Percentiles rank a stretch among this genome's conserved stretches.
phyloP scores from a whole-genome alignment of 2,113 vertebrate species.

The Actenoides hombroni region DNA sequence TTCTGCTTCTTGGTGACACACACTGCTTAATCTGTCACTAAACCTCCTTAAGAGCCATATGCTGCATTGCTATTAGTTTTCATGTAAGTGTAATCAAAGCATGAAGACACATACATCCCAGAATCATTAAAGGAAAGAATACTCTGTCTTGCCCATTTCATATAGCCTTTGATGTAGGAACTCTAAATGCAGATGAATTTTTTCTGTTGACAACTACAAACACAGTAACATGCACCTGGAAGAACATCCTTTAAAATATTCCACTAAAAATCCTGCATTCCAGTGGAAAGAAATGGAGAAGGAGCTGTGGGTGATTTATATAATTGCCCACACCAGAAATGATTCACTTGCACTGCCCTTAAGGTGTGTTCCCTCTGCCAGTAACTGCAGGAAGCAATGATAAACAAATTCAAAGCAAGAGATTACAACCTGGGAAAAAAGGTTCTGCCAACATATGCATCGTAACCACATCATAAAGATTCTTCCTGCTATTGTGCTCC shows the following conservation, averaged over 20 bases:
- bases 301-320: background rate
- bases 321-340: conserved; percentile 18
- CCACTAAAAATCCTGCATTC: background rate
- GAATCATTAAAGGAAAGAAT: background rate
- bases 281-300: background rate
- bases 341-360: background rate
- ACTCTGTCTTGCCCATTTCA: background rate
- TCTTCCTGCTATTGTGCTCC: background rate
- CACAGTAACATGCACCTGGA: background rate
- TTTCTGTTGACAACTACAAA: background rate
- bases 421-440: background rate
- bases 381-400: conserved; percentile 3
- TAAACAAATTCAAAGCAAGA: conserved; percentile 33
- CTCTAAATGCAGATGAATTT: background rate
- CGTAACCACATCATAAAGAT: background rate
- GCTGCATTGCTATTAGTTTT: background rate
- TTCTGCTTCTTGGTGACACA: background rate
- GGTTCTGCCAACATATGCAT: background rate
- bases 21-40: background rate
- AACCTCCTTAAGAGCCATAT: background rate
- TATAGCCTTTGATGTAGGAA: background rate
- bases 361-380: conserved; percentile 6
- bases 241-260: conserved; percentile 2
- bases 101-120: background rate
- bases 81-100: background rate